Conservation (phyloP, 2,888 invertebrate genomes). For the Eristalinus aeneus region DNA sequence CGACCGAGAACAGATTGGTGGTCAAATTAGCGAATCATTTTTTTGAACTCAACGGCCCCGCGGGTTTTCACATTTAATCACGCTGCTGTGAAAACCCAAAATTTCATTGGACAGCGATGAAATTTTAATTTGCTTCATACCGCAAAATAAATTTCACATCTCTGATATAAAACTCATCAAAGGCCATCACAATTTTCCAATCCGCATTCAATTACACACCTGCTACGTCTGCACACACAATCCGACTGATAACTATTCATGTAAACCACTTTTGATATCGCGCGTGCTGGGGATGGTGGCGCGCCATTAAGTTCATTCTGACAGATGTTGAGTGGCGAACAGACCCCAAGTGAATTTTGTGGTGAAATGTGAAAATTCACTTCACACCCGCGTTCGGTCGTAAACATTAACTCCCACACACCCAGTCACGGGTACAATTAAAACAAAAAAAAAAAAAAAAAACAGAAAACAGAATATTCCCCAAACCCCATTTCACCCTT, state of each 20-base stretch:
- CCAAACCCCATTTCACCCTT: background rate
- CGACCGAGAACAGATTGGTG: too few relatives aligned
- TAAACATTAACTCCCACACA: background rate
- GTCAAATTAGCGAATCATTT: too few relatives aligned
- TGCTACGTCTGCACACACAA: background rate
- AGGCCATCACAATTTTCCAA: background rate
- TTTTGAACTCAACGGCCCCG: too few relatives aligned
- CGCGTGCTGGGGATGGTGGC: background rate
- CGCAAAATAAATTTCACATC: background rate
- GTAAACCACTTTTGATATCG: background rate
- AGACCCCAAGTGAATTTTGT: background rate
- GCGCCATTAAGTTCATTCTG: background rate
- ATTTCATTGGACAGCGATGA: background rate
- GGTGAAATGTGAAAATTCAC: background rate
- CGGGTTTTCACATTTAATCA: too few relatives aligned
- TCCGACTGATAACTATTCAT: background rate
- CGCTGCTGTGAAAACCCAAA: background rate
- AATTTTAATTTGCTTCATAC: background rate
- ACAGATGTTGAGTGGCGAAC: background rate
- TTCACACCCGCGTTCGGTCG: background rate
- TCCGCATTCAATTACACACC: background rate
- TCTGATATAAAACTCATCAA: background rate
- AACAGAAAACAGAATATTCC: background rate
- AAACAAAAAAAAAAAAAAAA: background rate
- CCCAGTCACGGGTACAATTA: background rate